These are phyloP conservation scores for Pilophorus perplexus DNA, from an alignment of 2,888 invertebrate genomes.

Conservation along the genomic window DNA sequence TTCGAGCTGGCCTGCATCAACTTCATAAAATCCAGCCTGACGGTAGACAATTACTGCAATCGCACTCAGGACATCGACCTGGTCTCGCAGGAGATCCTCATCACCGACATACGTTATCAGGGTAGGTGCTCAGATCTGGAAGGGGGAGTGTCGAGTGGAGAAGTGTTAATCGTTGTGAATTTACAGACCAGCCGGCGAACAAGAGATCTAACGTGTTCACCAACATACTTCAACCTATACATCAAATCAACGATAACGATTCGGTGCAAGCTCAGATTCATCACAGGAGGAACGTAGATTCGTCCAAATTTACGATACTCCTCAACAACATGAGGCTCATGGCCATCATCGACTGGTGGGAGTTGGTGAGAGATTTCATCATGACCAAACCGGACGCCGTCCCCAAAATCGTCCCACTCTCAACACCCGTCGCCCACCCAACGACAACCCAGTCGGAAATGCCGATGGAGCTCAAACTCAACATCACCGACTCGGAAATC, in stretches of 20 bases:
- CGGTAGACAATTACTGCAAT: constrained; percentile 83
- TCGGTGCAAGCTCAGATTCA: constrained; percentile 73
- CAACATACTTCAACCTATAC: constrained; percentile 80
- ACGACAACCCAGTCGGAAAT: constrained; percentile 20
- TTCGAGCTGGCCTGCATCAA: constrained; percentile 78
- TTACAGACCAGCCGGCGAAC: constrained; percentile 61
- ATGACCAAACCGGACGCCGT: constrained; percentile 56
- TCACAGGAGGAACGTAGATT: constrained; percentile 66
- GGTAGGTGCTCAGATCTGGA: constrained; percentile 50
- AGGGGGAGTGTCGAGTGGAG: too few species aligned
- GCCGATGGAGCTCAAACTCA: constrained; percentile 81
- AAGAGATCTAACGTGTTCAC: constrained; percentile 81
- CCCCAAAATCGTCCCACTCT: constrained; percentile 46
- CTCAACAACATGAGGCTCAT: constrained; percentile 93
- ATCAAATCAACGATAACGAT: constrained; percentile 56
- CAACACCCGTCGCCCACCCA: neutral
- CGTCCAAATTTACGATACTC: constrained; percentile 78
- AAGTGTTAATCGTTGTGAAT: too few species aligned
- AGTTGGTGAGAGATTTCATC: constrained; percentile 77
- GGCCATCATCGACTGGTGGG: constrained; percentile 92
- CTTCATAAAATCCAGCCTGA: constrained; percentile 84
- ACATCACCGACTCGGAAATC: constrained; percentile 92
- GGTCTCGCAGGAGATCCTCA: constrained; percentile 84
- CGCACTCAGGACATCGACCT: constrained; percentile 87
- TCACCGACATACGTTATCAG: constrained; percentile 72